Evolutionary conservation across 2,888 invertebrate genomes (phyloP), one percentile per base, ranked within the genome.

Genomic region (Xanthia icteritia): DNA sequence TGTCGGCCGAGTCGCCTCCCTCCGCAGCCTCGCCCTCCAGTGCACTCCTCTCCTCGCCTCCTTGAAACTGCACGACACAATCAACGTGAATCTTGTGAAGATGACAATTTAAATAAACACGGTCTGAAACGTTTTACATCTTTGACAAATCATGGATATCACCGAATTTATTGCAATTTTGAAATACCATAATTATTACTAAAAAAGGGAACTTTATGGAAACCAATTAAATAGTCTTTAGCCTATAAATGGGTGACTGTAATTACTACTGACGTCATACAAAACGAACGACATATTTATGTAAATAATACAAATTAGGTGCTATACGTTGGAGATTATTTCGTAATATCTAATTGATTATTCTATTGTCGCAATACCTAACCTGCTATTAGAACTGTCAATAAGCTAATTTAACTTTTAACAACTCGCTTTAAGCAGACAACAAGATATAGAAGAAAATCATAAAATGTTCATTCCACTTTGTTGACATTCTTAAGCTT

Each of bases 21-120:
- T 94, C 93, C 77, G 88, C 90, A 71, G 88, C 89, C 85, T 94
- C 95, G 78, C 93, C 94, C 84, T 91, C 94, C 66, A 86, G 79
- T 76, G 90, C 91, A 89, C 90, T 92, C 89, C 90, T 95, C 82
- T 95, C 95, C 66, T 95, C 96, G 67, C 94, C 91, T 74, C 94
- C 94, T 88, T 95, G 94, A 87, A 91, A 94, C 95, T 95, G 90
- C 54, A 83, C 42, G 45, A 75, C 39, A 83, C 74, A 84, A 86
- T 71, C 80, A 67, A 60, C 68, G 64, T 86, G 72, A 75, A 72
- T 64, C 65, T 73, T 58, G 60, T 78, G 68, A 79, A 64, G 27
- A 80, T 69, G 51, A 64, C 56, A 69, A 65, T 45, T 65, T 67
- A 36, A 68, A 58, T 58, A 79, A 83, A 83, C 45, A 64, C 45